Evolutionary conservation across 1,140 invertebrate species (phyloP).

Genomic region (Triops longicaudatus): DNA sequence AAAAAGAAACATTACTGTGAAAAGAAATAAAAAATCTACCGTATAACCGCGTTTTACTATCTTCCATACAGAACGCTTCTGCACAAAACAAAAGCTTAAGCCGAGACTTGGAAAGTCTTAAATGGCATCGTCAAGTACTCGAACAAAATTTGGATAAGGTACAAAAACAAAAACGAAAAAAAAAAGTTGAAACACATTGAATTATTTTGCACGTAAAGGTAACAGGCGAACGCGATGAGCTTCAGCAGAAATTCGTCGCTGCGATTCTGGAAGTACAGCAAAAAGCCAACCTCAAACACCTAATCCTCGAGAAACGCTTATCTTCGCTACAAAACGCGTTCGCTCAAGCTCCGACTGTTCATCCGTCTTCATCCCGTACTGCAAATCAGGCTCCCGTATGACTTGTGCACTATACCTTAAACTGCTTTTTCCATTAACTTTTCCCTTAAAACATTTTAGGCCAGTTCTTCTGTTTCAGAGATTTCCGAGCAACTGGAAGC

Average conservation of each 20-base stretch:
- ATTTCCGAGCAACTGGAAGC: background rate
- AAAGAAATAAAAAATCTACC: background rate
- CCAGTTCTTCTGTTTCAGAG: background rate
- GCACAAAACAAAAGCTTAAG: slow-evolving; percentile 42
- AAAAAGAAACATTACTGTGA: background rate
- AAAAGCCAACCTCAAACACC: slow-evolving; percentile 64
- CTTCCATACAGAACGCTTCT: slow-evolving; percentile 53
- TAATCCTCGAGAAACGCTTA: slow-evolving; percentile 66
- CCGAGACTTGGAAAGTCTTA: slow-evolving; percentile 63
- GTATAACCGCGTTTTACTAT: slow-evolving; percentile 31
- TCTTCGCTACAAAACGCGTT: slow-evolving; percentile 52
- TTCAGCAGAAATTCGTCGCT: slow-evolving; percentile 66
- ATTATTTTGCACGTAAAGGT: slow-evolving; percentile 39
- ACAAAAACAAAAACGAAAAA: too few relatives aligned
- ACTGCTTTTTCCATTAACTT: background rate
- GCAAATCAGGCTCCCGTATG: background rate
- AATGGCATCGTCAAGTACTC: slow-evolving; percentile 64
- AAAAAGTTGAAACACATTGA: slow-evolving; percentile 2
- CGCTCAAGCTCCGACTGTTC: slow-evolving; percentile 43
- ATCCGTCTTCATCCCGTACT: background rate
- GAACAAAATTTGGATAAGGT: slow-evolving; percentile 69
- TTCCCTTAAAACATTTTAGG: background rate
- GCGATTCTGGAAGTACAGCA: slow-evolving; percentile 78
- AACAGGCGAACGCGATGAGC: slow-evolving; percentile 63
- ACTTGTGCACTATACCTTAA: background rate